These are phyloP conservation scores for Pterobdella sp. DNA, from an alignment of 2,888 invertebrate genomes.

Conservation along the genomic window DNA sequence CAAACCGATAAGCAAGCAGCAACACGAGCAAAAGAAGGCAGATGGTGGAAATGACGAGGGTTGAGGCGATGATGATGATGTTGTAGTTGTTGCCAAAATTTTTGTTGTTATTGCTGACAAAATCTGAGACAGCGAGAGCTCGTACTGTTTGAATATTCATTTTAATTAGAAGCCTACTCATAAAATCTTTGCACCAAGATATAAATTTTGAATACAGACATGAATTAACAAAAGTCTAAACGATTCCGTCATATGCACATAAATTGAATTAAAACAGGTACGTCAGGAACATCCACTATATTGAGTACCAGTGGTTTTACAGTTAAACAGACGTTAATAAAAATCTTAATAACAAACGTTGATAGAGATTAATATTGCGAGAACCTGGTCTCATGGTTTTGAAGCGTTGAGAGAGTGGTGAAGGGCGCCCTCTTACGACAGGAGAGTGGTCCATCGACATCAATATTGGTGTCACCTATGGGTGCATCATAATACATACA, in stretches of 20 bases:
- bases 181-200: no score
- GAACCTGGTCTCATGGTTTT: constrained; percentile 32
- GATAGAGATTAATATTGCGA: not conserved
- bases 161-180: no score
- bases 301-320: not conserved
- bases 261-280: no score
- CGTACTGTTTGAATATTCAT: constrained; percentile 1
- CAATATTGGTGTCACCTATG: constrained; percentile 7
- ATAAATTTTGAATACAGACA: no score
- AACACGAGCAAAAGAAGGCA: not conserved
- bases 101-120: constrained; percentile 3
- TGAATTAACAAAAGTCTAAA: no score
- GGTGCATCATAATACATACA: no score
- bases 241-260: no score
- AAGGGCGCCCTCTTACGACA: constrained; percentile 21
- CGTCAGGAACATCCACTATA: constrained; percentile 9
- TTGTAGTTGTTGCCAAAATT: not conserved
- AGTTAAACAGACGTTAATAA: constrained; percentile 1
- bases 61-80: not conserved
- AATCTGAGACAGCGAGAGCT: constrained; percentile 13
- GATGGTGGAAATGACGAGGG: not conserved
- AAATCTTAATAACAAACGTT: constrained; percentile 12
- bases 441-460: not conserved
- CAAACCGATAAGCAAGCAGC: not conserved
- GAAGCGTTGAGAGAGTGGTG: constrained; percentile 29